Base-by-base conservation (phyloP, 2,113 vertebrate genomes). In the Centrocercus urophasianus region DNA sequence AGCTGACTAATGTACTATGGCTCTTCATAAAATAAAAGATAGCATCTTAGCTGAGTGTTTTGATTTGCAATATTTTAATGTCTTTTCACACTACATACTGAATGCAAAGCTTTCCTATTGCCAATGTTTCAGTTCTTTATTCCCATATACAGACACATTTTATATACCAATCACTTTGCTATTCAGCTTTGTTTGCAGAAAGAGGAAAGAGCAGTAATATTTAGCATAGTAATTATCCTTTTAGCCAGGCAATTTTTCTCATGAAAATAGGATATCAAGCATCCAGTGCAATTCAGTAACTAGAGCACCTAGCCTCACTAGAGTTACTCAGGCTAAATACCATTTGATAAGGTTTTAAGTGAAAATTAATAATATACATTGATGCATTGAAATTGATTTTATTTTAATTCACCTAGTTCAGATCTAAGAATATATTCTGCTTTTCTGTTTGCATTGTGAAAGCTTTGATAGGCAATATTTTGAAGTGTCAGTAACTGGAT, bases 171-270 rank as follows among this genome's bases (percentile, higher is more conserved):
- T 43, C 42, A 64, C 36, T 86, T 78, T 56, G 34, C 30, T 72
- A 75, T 47, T 16, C 52, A 70, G 40, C 8, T 80, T 74, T 94
- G 42, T 83, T 80, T 92, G 59, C 45, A 79, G 60, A 73, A 66
- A 83, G 28, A 60, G 47, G 54, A 45, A 72, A 79, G 14, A 72
- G 22, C 67, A 56, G 5, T 92, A 66, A 14, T 77, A 73, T 83
- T 93, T 89, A 89, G 25, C 72, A 64, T 47, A 91, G 50, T 42
- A 86, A 91, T 88, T 92, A 85, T 82, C 4, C 30, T 73, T 87
- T 89, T 73, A 89, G n/a, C 48, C 30, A 83, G 59, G 45, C 28
- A 11, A 5, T 82, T 91, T 92, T 82, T 80, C 63, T 89, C 56
- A 52, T 67, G 56, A 83, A 93, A 95, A 93, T 43, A 67, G 34